Evolutionary conservation across 2,797 vertebrate species (phyloP).

Genomic region (Hypotaenidia philippensis): DNA sequence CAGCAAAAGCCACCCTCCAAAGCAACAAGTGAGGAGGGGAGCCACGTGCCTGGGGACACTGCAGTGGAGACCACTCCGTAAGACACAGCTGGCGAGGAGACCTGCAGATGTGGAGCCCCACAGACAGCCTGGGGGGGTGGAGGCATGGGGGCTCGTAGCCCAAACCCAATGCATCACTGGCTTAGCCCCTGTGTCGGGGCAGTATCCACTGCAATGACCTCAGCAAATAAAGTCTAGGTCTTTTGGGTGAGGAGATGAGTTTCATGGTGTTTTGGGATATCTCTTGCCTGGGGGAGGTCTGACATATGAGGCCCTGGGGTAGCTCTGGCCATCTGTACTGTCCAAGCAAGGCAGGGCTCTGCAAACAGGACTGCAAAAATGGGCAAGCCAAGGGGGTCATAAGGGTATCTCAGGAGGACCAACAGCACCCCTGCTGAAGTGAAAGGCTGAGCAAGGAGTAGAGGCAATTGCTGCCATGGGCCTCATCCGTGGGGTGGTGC

Average conservation of each 20-base stretch:
- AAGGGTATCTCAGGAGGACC: fast-evolving
- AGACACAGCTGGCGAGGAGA: fast-evolving
- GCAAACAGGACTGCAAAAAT: background rate
- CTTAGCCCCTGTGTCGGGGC: fast-evolving
- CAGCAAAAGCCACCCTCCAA: conserved; percentile 35
- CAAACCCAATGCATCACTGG: background rate
- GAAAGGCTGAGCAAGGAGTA: background rate
- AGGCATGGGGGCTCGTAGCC: background rate
- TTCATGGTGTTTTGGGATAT: background rate
- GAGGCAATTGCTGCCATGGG: background rate
- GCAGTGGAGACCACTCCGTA: background rate
- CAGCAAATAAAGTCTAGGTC: background rate
- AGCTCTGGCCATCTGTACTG: background rate
- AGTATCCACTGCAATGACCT: background rate
- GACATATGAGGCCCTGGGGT: background rate
- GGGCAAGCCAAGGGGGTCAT: background rate
- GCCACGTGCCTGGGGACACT: background rate
- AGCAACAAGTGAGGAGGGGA: background rate
- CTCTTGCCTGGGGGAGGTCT: background rate
- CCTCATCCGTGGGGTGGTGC: fast-evolving
- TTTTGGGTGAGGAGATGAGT: background rate
- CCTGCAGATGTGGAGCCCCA: background rate
- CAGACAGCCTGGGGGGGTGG: too few relatives aligned
- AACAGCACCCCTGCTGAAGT: fast-evolving
- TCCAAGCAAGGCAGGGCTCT: background rate